A percentile compares a stretch with the other conserved stretches of the same genome.
phyloP scores from a whole-genome alignment of 2,797 vertebrate species.

The Ispidina lecontei region DNA sequence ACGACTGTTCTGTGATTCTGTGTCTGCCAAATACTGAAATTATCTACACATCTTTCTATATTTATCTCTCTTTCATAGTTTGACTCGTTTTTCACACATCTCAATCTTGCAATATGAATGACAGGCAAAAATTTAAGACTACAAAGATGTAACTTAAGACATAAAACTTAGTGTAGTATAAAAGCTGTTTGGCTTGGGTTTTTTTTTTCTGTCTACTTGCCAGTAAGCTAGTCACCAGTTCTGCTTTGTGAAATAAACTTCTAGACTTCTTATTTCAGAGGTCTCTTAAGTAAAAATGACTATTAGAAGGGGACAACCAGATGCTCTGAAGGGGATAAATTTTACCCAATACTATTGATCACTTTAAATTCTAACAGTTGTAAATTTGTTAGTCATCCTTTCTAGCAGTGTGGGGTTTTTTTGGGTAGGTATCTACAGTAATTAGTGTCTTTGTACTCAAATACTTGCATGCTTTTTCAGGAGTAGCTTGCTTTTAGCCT shows the following conservation, averaged over 20 bases:
- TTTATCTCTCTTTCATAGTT: neutral
- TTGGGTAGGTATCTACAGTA: neutral
- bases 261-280: accelerated
- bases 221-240: neutral
- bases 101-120: neutral
- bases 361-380: neutral
- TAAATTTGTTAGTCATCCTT: neutral
- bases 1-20: neutral
- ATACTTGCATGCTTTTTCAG: neutral
- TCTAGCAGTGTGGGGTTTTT: neutral
- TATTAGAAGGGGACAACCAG: neutral
- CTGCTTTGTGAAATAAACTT: neutral
- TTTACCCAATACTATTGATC: neutral
- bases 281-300: neutral
- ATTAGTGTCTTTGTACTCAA: neutral
- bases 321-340: accelerated
- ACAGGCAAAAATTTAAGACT: neutral
- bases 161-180: neutral
- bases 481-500: neutral
- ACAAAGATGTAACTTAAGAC: too few relatives aligned
- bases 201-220: accelerated
- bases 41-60: neutral
- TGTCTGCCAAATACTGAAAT: neutral
- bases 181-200: neutral
- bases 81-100: neutral